Percentiles rank a stretch among this genome's conserved stretches.
Conservation (phyloP, 2,888 invertebrate species). For the Apodemia zela region DNA sequence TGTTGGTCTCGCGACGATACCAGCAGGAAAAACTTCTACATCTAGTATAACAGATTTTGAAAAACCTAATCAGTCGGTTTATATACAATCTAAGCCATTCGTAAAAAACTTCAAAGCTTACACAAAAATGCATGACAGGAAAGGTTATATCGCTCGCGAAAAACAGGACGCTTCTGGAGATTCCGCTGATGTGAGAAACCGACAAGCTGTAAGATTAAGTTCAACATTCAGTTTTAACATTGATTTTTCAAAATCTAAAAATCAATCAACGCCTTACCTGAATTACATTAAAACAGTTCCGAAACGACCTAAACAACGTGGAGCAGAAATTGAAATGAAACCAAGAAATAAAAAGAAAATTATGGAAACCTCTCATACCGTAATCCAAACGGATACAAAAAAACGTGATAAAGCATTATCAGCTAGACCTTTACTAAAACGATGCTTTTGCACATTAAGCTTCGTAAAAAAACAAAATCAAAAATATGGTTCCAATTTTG, state of each 20-base stretch:
- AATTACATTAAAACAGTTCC: background rate
- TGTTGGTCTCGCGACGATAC: background rate
- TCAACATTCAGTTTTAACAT: constrained; percentile 37
- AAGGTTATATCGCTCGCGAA: background rate
- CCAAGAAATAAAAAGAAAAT: constrained; percentile 22
- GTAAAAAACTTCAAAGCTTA: too few species aligned
- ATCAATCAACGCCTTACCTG: background rate
- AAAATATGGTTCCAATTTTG: constrained; percentile 14
- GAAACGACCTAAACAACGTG: too few species aligned
- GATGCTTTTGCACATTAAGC: constrained; percentile 43
- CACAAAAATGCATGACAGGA: too few species aligned
- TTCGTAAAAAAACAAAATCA: constrained; percentile 35
- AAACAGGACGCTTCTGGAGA: background rate
- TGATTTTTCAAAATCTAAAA: constrained; percentile 34
- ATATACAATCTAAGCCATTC: background rate
- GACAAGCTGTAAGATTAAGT: constrained; percentile 24
- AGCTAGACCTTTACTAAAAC: constrained; percentile 34
- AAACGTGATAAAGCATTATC: constrained; percentile 32
- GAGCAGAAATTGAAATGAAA: background rate
- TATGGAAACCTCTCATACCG: constrained; percentile 23
- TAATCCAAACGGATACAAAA: constrained; percentile 32
- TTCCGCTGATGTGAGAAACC: background rate
- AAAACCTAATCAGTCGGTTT: background rate
- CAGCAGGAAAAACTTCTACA: background rate
- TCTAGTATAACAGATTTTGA: background rate